These are phyloP conservation scores for Rhopalosiphum padi DNA, from an alignment of 1,140 invertebrate genomes.

Conservation along the genomic window DNA sequence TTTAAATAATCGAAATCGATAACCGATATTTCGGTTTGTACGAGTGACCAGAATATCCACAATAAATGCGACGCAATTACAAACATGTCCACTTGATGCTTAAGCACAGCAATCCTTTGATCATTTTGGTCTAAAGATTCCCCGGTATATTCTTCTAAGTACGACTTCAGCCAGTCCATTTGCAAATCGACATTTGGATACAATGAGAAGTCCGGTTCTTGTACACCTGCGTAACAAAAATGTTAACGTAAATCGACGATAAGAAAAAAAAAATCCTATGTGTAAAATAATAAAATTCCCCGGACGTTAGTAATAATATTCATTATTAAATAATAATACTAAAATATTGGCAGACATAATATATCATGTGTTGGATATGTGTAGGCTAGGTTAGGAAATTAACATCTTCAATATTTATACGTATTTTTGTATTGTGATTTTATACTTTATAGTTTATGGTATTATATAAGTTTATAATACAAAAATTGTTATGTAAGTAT, in stretches of 20 bases:
- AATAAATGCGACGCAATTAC: slow-evolving; percentile 83
- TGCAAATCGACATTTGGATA: slow-evolving; percentile 86
- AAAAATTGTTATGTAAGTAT: too few relatives aligned
- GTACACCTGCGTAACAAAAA: slow-evolving; percentile 68
- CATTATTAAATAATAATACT: too few relatives aligned
- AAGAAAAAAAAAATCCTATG: not conserved
- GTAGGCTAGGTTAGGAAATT: too few relatives aligned
- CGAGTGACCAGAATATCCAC: slow-evolving; percentile 92
- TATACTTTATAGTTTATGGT: too few relatives aligned
- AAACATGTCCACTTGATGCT: slow-evolving; percentile 75
- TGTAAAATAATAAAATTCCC: not conserved
- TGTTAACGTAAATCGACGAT: not conserved
- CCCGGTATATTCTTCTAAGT: slow-evolving; percentile 72
- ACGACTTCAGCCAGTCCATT: slow-evolving; percentile 79
- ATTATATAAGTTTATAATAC: too few relatives aligned
- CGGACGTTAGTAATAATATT: not conserved
- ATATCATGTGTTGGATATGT: too few relatives aligned
- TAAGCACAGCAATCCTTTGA: slow-evolving; percentile 37
- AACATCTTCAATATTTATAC: too few relatives aligned
- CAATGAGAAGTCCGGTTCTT: slow-evolving; percentile 75
- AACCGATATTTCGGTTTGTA: slow-evolving; percentile 87
- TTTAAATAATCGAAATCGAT: slow-evolving; percentile 89
- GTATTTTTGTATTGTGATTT: too few relatives aligned
- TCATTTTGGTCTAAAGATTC: slow-evolving; percentile 62
- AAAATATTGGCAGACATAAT: too few relatives aligned